These are phyloP conservation scores for Isotomurus palustris DNA, from an alignment of 2,888 invertebrate genomes.

Conservation along the genomic window DNA sequence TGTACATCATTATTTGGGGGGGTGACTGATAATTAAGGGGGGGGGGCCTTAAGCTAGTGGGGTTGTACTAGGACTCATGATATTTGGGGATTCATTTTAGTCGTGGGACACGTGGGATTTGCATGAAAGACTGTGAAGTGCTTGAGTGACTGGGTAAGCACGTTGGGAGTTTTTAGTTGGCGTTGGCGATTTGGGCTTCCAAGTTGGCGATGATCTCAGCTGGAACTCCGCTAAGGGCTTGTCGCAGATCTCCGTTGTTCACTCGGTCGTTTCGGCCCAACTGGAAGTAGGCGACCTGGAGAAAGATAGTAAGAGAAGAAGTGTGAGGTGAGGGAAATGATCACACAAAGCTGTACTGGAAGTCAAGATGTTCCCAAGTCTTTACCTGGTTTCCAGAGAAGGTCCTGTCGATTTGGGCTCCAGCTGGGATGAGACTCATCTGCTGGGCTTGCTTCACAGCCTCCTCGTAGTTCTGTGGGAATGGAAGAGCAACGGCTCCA, in stretches of 20 bases:
- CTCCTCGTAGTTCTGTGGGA: slow-evolving; percentile 33
- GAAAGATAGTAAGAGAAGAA: not conserved
- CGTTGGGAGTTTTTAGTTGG: slow-evolving; percentile 26
- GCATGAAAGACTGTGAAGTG: too few relatives aligned
- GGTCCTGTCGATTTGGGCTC: slow-evolving; percentile 33
- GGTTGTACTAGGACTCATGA: too few relatives aligned
- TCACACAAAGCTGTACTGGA: not conserved
- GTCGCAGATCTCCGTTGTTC: slow-evolving; percentile 32
- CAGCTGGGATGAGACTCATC: slow-evolving; percentile 36
- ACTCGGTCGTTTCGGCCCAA: slow-evolving; percentile 36
- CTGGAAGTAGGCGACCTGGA: slow-evolving; percentile 35
- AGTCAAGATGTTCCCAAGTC: not conserved
- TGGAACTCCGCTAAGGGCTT: slow-evolving; percentile 32
- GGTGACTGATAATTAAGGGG: too few relatives aligned
- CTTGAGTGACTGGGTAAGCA: too few relatives aligned
- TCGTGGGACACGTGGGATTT: too few relatives aligned
- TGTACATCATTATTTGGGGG: too few relatives aligned
- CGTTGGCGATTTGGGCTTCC: slow-evolving; percentile 36
- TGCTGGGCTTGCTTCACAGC: slow-evolving; percentile 38
- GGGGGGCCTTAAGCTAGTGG: too few relatives aligned
- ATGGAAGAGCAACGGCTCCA: slow-evolving; percentile 27
- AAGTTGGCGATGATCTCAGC: slow-evolving; percentile 38
- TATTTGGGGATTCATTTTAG: too few relatives aligned
- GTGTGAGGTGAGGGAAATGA: not conserved
- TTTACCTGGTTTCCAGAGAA: slow-evolving; percentile 36